Percentiles rank a stretch among this genome's conserved stretches.
Conservation (phyloP, 2,888 invertebrate species). For the Cylindroiulus punctatus region DNA sequence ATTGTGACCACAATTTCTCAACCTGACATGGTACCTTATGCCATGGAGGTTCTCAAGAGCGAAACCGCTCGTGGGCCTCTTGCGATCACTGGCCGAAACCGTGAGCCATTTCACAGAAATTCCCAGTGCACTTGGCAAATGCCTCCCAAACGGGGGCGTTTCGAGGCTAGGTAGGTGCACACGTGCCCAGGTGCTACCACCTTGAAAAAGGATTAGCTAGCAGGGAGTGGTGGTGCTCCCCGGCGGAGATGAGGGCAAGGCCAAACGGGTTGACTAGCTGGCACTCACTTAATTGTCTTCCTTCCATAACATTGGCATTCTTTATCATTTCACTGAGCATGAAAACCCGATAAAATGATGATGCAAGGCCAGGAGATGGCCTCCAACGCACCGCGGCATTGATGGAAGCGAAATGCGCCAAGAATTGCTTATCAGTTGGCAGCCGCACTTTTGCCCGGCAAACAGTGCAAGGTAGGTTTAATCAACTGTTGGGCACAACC, state of each 20-base stretch:
- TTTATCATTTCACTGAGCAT: slow-evolving; percentile 45
- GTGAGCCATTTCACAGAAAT: not conserved
- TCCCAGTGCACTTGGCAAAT: not conserved
- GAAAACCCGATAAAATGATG: slow-evolving; percentile 45
- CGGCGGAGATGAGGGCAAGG: slow-evolving; percentile 33
- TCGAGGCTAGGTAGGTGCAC: slow-evolving; percentile 24
- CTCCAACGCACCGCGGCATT: slow-evolving; percentile 11
- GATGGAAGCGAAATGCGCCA: not conserved
- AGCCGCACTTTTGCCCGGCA: slow-evolving; percentile 12
- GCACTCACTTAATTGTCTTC: slow-evolving; percentile 47
- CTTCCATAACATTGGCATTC: slow-evolving; percentile 45
- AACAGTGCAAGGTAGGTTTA: not conserved
- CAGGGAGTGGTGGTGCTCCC: slow-evolving; percentile 41
- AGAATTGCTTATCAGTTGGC: slow-evolving; percentile 24
- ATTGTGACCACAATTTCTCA: not conserved
- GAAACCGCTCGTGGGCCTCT: not conserved
- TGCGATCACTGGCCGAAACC: not conserved
- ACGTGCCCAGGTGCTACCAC: slow-evolving; percentile 44
- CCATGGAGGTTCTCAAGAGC: not conserved
- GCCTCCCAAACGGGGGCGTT: not conserved
- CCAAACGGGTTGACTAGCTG: slow-evolving; percentile 45
- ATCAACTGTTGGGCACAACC: not conserved
- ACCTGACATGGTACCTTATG: not conserved
- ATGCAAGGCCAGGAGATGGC: slow-evolving; percentile 44
- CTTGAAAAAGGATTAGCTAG: slow-evolving; percentile 37